Base-by-base conservation (phyloP, 2,113 vertebrate genomes). In the Thunnus thynnus region DNA sequence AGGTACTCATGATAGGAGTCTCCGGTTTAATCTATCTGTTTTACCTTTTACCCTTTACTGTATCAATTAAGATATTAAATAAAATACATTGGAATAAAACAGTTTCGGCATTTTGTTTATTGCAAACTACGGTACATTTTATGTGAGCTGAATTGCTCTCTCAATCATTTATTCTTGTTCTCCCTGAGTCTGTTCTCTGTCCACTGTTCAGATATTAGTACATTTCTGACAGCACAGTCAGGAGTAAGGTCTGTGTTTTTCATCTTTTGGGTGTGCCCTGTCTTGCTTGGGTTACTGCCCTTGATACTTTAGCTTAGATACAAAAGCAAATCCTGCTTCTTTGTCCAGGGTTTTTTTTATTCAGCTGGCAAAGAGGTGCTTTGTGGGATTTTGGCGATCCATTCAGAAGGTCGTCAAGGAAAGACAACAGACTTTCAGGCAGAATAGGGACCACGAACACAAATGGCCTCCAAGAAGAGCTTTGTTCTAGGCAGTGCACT, bases 241-340 rank as follows among this genome's bases (percentile, higher is more conserved):
- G 66, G 72, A 80, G 36, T 44, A 78, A 30, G 47, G 41, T 14
- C 25, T 66, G 61, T 66, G 61, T 78, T 85, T 82, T 62, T 64
- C 73, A 86, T 80, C 63, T 73, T 67, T 51, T 85, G 88, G 90
- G 84, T 89, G 85, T 86, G 85, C 63, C 87, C 30, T 14, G 30
- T 16, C 55, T 69, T 66, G 20, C 63, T 72, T 69, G 64, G 55
- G 63, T 78, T 82, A 18, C 71, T 76, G 70, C 71, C 64, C 55
- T 76, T 65, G 52, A 84, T 56, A 63, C 65, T 78, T 60, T 12
- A 74, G 54, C 72, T 55, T 20, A 50, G 57, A 81, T 36, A 68
- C 57, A 85, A 83, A 86, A 73, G 72, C 32, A 86, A 78, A 83
- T 85, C 54, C 22, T 18, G 47, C 36, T 36, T 80, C 61, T 85